Evolutionary conservation across 1,140 invertebrate genomes (phyloP), one percentile per base, ranked within the genome.

Genomic region (Ephestia elutella): DNA sequence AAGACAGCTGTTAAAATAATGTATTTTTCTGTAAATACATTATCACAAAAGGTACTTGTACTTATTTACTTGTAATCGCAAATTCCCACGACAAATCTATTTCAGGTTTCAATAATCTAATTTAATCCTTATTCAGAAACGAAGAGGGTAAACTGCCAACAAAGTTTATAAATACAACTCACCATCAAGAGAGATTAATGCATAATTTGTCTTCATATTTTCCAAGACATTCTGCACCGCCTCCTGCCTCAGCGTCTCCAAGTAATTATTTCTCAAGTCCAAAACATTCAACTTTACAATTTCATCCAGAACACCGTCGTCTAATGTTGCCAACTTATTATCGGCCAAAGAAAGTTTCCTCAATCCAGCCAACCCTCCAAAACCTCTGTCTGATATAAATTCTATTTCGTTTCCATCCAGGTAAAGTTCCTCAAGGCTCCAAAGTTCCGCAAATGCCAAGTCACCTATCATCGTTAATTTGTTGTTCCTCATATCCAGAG

Each of bases 401-500:
- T 87, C 82, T 80, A 90, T 83, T 65, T 91, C 90, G 86, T 96
- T 96, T 51, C 91, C 90, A 71, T 93, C 93, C 65, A 96, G 83
- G 63, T 93, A 91, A 68, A 96, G 89, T 67, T 95, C 93, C 60
- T 91, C 89, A 0, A 96, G 81, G 71, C 80, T 92, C 92, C 75
- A 92, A 83, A 95, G 90, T 81, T 96, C 94, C 0, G 92, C 90
- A 76, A 96, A 96, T 4, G 92, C 92, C 50, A 92, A 89, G 49
- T 94, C 93, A 2, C 92, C 93, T 62, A 96, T 90, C 79, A 93
- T 93, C 48, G 91, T 91, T 51, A 96, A 90, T 70, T 91, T 89
- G 79, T 96, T 96, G 44, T 89, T 87, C 15, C 92, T 90, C 66
- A 96, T 84, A 68, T 95, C 92, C 5, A 96, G 87, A 18, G 90